Conservation (phyloP, 2,113 vertebrate species). For the Delphinus delphis region DNA sequence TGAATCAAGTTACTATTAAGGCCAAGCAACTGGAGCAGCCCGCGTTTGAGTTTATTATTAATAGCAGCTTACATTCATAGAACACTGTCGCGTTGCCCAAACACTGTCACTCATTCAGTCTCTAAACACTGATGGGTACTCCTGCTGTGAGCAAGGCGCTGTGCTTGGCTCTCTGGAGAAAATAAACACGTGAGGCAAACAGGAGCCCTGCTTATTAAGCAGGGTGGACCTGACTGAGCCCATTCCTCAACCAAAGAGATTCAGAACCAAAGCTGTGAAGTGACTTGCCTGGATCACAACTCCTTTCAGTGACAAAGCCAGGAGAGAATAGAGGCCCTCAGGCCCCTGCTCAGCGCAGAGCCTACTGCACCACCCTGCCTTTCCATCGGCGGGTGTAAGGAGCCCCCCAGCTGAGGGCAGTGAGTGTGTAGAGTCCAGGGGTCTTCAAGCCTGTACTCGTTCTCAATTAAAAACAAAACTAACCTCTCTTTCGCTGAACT, state of each 20-base stretch:
- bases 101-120: conserved; percentile 23
- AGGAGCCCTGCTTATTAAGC: conserved; percentile 35
- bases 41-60: conserved; percentile 65
- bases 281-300: not conserved
- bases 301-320: not conserved
- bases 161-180: not conserved
- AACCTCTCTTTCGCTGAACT: not conserved
- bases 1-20: conserved; percentile 57
- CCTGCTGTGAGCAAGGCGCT: not conserved
- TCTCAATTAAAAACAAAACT: conserved; percentile 7
- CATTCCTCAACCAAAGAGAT: conserved; percentile 36
- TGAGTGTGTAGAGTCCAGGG: not conserved
- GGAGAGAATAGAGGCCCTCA: not conserved
- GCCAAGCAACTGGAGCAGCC: not conserved
- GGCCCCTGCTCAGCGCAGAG: not conserved
- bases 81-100: conserved; percentile 29
- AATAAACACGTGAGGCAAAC: conserved; percentile 7
- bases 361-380: not conserved
- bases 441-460: not conserved
- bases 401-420: not conserved
- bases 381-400: not conserved
- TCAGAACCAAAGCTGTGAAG: conserved; percentile 24
- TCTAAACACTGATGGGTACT: not conserved
- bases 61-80: conserved; percentile 42
- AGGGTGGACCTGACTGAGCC: not conserved